Base-by-base conservation (phyloP, 2,113 vertebrate species). In the Psettodes erumei region DNA sequence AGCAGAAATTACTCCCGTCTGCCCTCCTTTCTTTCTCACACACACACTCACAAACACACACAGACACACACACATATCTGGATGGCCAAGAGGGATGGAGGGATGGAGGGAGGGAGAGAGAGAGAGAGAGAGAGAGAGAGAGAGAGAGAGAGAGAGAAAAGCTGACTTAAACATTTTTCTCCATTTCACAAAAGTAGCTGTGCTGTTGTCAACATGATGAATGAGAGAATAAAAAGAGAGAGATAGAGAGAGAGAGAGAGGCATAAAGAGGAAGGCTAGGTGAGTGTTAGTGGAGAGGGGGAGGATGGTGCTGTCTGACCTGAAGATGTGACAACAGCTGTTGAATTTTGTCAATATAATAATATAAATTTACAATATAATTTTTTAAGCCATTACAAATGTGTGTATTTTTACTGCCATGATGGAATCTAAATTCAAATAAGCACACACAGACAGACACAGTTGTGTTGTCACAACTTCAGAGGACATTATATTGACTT, bases 101-200 rank as follows among this genome's bases (percentile, higher is more conserved):
- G 66, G 66, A 86, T 64, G 71, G 75, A 77, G 83, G 78, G 87
- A 84, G 58, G 38, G 62, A 77, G 67, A 75, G 71, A 60, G 58
- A 71, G 81, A 87, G 70, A 47, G 75, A 59, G 66, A 86, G 68
- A 61, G 59, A 75, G 77, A 85, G 77, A 87, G 62, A 84, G 90
- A 85, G 90, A 93, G 70, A 61, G 59, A 75, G 77, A 85, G 77
- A 87, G 62, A 84, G 90, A 85, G 90, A 93, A 93, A 87, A 91
- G 93, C 92, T 93, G 92, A 94, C 93, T 92, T 93, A 88, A 92
- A 91, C 91, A 93, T 94, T 93, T 94, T 94, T 91, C 88, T 93
- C 90, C 84, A 93, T 93, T 94, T 93, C 90, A 93, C 89, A 91
- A 92, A 93, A 93, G 92, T 92, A 93, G 86, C 90, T 77, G 88